Evolutionary conservation across 2,888 invertebrate species (phyloP), one percentile per base, ranked within the genome.

Genomic region (Notodonta dromedarius): DNA sequence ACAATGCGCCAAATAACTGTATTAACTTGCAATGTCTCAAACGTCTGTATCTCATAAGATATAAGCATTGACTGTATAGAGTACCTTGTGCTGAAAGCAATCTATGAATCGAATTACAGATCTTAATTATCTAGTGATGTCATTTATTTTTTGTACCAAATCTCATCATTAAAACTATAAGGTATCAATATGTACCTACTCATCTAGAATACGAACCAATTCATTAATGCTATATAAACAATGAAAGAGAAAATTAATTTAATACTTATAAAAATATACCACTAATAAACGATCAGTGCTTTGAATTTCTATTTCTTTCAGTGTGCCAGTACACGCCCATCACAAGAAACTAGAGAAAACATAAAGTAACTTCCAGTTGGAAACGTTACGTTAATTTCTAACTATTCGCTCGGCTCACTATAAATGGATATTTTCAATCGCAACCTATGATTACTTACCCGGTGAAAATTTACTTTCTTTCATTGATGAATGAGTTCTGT

Each of bases 391-490:
- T 78, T 77, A 80, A 85, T 85, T 76, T 76, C 76, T 65, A 70
- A 71, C 70, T 65, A 71, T 76, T 76, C 71, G 67, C 76, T 77
- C 59, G 67, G 67, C 72, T 69, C 61, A 78, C 76, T 76, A 77
- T 79, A 81, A 85, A 85, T 83, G 74, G 70, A 79, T 73, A 82
- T 84, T 86, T 87, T 83, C 85, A 84, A 86, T 84, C 80, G 79
- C 81, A 77, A 77, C 76, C 72, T 78, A 75, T 82, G 73, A 87
- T 88, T 87, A 88, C 82, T 70, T 70, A 74, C 70, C 70, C 83
- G 76, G 84, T 85, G 85, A 86, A 87, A 88, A 86, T 81, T 73
- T 74, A 83, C 84, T 88, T 88, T 88, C 88, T 78, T 81, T 74
- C 73, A 71, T 77, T 78, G 70, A 78, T 76, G 73, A 73, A 74